Base-by-base conservation (phyloP, 2,888 invertebrate genomes). In the Thera britannica region DNA sequence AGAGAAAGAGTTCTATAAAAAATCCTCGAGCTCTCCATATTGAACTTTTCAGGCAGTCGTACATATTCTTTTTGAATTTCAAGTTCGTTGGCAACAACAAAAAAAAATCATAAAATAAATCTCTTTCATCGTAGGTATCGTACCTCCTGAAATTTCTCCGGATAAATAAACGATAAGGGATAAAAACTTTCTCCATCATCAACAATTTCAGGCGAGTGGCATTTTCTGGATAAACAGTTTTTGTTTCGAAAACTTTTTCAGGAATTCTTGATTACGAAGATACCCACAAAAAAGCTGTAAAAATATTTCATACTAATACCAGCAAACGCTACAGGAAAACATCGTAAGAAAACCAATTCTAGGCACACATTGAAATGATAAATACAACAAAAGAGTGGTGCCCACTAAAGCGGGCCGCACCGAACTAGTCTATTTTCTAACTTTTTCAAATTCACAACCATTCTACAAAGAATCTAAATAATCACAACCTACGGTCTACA, bases 401-500 rank as follows among this genome's bases (percentile, higher is more conserved):
- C 49, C 48, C 12, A 56, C 48, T 64, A 58, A 23, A 54, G 4
- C 44, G n/a, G 11, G 48, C 9, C 12, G 62, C n/a, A 49, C 48
- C 52, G 12, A 12, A 6, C 1, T 23, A 51, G 23, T 6, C 7
- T 51, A 51, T 2, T 5, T 51, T 23, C 2, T 7, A 46, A 46
- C 51, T 55, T 60, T 58, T 51, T 56, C 38, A 12, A 48, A 11
- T 66, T 72, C 72, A 72, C 72, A 72, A 72, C 72, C 72, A 60
- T 63, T 65, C 57, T 34, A 60, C 66, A 59, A 52, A 34, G n/a
- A 46, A 56, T 69, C 66, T 70, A 68, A 59, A 11, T 12, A 58
- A 72, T 74, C 74, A 74, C 74, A 74, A 74, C 74, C 74, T 70
- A 74, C 58, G 38, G 54, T 58, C 62, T 57, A 62, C 51, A 58